Evolutionary conservation across 2,113 vertebrate species (phyloP).

Genomic region (Pachyramphus minor): DNA sequence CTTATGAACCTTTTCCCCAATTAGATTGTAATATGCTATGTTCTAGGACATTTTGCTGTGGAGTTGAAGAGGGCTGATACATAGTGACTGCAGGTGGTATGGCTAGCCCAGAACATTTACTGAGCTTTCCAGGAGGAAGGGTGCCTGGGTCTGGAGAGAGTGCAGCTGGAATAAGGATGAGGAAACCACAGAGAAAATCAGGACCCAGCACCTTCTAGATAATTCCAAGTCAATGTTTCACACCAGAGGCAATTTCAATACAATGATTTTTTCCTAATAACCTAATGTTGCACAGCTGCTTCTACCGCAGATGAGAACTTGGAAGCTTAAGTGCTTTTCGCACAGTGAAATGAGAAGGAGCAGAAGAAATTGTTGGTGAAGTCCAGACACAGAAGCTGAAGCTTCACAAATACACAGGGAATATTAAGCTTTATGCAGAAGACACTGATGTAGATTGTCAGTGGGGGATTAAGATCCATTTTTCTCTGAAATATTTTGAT

Average conservation of each 20-base stretch:
- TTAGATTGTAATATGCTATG: background rate
- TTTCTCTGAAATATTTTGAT: background rate
- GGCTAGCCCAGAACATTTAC: fast-evolving
- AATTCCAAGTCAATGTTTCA: background rate
- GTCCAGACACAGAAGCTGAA: background rate
- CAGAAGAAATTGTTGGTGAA: background rate
- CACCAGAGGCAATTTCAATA: background rate
- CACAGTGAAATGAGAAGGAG: background rate
- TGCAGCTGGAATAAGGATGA: background rate
- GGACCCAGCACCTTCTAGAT: background rate
- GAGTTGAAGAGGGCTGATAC: background rate
- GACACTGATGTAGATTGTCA: background rate
- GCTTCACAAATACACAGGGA: background rate
- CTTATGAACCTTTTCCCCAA: background rate
- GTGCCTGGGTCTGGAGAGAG: background rate
- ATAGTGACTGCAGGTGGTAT: background rate
- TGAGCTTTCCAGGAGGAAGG: background rate
- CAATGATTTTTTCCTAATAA: background rate
- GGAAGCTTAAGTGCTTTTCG: background rate
- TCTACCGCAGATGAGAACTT: background rate
- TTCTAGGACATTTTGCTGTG: background rate
- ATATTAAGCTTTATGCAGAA: background rate
- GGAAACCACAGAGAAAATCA: background rate
- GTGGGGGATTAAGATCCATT: background rate
- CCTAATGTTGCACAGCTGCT: background rate